These are phyloP conservation scores for Halcyon senegalensis DNA, from an alignment of 2,113 vertebrate species.

Conservation along the genomic window DNA sequence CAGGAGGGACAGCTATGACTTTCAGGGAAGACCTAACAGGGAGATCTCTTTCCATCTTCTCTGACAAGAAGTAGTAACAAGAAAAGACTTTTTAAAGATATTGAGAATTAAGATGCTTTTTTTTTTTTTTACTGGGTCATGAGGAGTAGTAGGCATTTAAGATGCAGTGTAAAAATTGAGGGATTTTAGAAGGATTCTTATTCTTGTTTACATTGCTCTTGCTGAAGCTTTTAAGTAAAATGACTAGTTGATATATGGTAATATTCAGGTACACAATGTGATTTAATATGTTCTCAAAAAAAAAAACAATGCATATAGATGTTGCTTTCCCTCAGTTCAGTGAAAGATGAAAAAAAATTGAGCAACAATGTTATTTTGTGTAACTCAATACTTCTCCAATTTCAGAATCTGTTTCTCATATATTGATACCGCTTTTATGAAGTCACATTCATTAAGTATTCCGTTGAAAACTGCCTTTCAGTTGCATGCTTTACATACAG, in stretches of 20 bases:
- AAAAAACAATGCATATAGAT: not conserved
- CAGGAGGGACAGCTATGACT: fast-evolving
- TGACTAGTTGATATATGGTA: not conserved
- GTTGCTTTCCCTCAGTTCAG: not conserved
- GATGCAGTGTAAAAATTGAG: not conserved
- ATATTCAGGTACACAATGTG: not conserved
- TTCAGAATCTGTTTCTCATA: not conserved
- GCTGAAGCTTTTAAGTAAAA: not conserved
- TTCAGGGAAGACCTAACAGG: not conserved
- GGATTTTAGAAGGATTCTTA: not conserved
- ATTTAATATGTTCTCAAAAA: not conserved
- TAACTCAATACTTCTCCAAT: not conserved
- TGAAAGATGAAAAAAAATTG: not conserved
- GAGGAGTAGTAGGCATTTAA: not conserved
- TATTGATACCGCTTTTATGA: not conserved
- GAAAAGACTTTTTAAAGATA: not conserved
- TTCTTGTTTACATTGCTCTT: not conserved
- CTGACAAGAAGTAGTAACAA: not conserved
- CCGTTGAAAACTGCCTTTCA: not conserved
- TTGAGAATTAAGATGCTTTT: not conserved
- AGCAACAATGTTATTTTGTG: not conserved
- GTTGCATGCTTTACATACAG: not conserved
- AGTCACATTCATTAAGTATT: not conserved
- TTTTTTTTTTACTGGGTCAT: not conserved
- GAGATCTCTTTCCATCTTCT: not conserved